A percentile compares a stretch with the other conserved stretches of the same genome.
Evolutionary conservation across 2,888 invertebrate genomes (phyloP).

Genomic region (Anthrax anthrax): DNA sequence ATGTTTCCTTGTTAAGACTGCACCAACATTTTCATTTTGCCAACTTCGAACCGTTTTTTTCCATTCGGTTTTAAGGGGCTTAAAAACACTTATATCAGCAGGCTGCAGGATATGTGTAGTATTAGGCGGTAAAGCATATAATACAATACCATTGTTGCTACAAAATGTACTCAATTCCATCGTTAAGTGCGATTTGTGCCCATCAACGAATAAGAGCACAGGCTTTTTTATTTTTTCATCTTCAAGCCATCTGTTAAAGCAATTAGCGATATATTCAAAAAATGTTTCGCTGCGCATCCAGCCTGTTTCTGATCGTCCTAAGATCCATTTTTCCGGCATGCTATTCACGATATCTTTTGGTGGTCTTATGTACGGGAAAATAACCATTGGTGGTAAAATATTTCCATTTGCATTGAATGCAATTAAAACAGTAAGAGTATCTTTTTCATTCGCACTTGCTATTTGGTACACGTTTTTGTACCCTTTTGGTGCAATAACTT

Average conservation of each 20-base stretch:
- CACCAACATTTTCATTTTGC: conserved; percentile 4
- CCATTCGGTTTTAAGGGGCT: conserved; percentile 10
- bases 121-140: conserved; percentile 10
- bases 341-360: conserved; percentile 8
- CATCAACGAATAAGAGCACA: conserved; percentile 7
- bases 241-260: conserved; percentile 8
- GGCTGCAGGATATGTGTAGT: conserved; percentile 13
- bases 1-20: conserved; percentile 4
- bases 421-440: conserved; percentile 4
- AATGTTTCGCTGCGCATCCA: conserved; percentile 11
- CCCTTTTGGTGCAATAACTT: conserved; percentile 8
- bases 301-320: conserved; percentile 1
- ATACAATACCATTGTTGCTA: neutral
- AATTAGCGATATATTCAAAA: conserved; percentile 8
- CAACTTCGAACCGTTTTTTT: conserved; percentile 11
- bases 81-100: conserved; percentile 11
- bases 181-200: conserved; percentile 6
- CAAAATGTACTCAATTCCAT: conserved; percentile 8
- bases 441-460: conserved; percentile 5
- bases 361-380: conserved; percentile 6
- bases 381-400: conserved; percentile 5
- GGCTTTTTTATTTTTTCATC: conserved; percentile 6
- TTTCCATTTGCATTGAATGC: conserved; percentile 8
- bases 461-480: conserved; percentile 4
- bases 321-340: conserved; percentile 7